A percentile compares a stretch with the other conserved stretches of the same genome.
These are phyloP conservation scores for Erebia aethiops DNA, from an alignment of 2,888 invertebrate species.

Conservation along the genomic window DNA sequence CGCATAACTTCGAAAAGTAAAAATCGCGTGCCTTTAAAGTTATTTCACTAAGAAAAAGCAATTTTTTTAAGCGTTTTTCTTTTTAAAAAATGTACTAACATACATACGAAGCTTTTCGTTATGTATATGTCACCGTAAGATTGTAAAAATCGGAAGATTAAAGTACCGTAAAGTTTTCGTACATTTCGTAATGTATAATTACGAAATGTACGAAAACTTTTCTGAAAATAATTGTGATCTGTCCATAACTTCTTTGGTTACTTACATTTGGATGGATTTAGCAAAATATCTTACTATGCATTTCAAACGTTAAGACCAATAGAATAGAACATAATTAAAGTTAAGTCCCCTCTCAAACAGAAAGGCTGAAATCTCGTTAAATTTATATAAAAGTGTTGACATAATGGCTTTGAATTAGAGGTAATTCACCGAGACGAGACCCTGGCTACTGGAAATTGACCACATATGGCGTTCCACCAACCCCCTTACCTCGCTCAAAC, in stretches of 20 bases:
- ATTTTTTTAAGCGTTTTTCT: no score
- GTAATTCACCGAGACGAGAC: constrained; percentile 66
- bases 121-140: no score
- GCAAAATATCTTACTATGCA: background rate
- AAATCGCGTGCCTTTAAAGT: no score
- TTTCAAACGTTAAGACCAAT: background rate
- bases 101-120: no score
- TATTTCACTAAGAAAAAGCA: no score
- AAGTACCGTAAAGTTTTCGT: no score
- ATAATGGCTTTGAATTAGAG: constrained; percentile 69
- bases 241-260: background rate
- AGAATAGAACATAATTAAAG: constrained; percentile 8
- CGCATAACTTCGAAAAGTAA: no score
- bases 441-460: constrained; percentile 59
- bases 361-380: constrained; percentile 49
- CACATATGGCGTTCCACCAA: constrained; percentile 70
- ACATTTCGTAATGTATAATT: no score
- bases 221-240: no score
- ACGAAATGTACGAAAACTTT: no score
- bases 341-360: constrained; percentile 34
- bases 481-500: constrained; percentile 35
- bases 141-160: no score
- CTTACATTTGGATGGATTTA: background rate
- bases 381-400: constrained; percentile 68
- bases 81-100: no score